Conservation (phyloP, 30 jellyfish, hydroid and myxozoan species). For the Clytia hemisphaerica region DNA sequence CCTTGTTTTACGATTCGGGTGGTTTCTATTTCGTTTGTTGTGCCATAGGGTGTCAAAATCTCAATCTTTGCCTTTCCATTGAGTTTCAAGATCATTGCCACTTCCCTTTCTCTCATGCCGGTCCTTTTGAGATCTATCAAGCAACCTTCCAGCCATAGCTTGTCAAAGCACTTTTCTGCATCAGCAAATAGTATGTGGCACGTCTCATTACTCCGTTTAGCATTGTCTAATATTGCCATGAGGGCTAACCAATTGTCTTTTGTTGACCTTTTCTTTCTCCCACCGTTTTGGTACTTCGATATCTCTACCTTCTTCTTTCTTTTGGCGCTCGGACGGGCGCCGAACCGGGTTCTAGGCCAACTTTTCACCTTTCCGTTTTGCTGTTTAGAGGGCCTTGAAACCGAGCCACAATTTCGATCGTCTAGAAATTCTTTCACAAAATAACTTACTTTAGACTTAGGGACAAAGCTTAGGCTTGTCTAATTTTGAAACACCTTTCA, state of each 20-base stretch:
- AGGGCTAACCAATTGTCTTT: constrained; percentile 38
- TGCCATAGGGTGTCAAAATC: constrained; percentile 19
- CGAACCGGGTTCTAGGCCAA: too few species aligned
- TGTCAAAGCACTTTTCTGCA: constrained; percentile 42
- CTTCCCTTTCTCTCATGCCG: constrained; percentile 43
- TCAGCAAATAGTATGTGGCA: constrained; percentile 21
- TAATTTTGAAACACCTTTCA: too few species aligned
- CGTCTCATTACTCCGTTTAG: neutral
- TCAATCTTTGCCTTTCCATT: constrained; percentile 3
- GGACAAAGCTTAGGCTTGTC: too few species aligned
- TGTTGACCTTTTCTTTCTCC: constrained; percentile 26
- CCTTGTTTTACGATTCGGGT: constrained; percentile 26
- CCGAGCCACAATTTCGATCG: too few species aligned
- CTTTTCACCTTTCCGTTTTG: too few species aligned
- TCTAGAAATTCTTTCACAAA: too few species aligned
- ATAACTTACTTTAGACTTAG: too few species aligned
- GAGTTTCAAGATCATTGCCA: neutral
- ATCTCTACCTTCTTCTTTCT: neutral
- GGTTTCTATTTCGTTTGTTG: neutral
- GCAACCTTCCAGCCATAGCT: constrained; percentile 31
- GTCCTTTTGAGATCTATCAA: constrained; percentile 8
- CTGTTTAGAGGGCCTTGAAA: too few species aligned
- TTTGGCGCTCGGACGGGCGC: too few species aligned
- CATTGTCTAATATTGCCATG: constrained; percentile 26
- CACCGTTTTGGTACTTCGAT: constrained; percentile 22